These are phyloP conservation scores for Samia ricini DNA, from an alignment of 1,140 invertebrate genomes.

Conservation along the genomic window DNA sequence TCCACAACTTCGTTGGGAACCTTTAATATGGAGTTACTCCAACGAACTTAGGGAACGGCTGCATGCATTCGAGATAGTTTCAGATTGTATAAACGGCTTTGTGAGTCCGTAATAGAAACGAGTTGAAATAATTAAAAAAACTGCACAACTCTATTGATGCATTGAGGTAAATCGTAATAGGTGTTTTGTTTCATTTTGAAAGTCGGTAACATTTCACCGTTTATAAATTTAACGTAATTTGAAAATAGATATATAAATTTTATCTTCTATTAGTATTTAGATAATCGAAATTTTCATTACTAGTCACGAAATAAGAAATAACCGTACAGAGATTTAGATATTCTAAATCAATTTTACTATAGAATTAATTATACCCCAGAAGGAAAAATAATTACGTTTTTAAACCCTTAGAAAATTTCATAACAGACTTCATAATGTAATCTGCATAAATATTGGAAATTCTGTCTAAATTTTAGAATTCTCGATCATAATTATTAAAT, in stretches of 20 bases:
- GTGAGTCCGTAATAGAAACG: neutral
- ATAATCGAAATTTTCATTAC: too few species aligned
- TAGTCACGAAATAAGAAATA: too few species aligned
- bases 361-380: slow-evolving; percentile 15
- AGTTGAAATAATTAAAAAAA: neutral
- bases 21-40: slow-evolving; percentile 49
- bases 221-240: too few species aligned
- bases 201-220: too few species aligned
- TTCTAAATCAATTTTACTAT: neutral
- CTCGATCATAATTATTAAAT: slow-evolving; percentile 27
- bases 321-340: neutral
- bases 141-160: neutral
- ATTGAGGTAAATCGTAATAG: neutral
- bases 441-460: slow-evolving; percentile 49
- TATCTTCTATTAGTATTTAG: too few species aligned
- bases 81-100: neutral
- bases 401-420: slow-evolving; percentile 31
- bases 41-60: slow-evolving; percentile 37
- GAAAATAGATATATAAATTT: too few species aligned
- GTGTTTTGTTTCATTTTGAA: neutral
- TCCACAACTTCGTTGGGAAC: slow-evolving; percentile 36
- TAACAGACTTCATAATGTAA: slow-evolving; percentile 40
- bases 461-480: slow-evolving; percentile 34
- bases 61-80: slow-evolving; percentile 28
- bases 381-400: slow-evolving; percentile 27